Base-by-base conservation (phyloP, 92 coral and sea anemone species). In the Porites cylindrica region DNA sequence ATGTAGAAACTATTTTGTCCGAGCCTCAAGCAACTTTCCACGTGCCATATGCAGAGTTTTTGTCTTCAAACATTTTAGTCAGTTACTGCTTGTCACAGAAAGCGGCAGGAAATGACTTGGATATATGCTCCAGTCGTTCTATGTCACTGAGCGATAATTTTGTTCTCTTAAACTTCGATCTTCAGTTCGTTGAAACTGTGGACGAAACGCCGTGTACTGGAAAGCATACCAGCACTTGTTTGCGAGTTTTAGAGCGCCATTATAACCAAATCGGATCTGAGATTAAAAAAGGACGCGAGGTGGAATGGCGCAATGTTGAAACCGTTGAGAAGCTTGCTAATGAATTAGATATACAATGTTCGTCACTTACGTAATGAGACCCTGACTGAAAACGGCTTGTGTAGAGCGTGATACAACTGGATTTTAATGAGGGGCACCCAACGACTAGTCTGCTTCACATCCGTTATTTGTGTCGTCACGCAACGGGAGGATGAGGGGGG, bases 111-210 rank as follows among this genome's bases (percentile, higher is more conserved):
- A 38, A 38, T 38, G 4, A 3, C 47, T 38, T 38, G 47, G 47
- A 38, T 38, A 38, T 38, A 51, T 85, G 89, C 72, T 65, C 87
- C 52, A 82, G 51, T 52, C 77, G 50, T 54, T 23, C 82, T 17
- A 56, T 66, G 58, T 26, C 82, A 78, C 52, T 29, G 32, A 59
- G 26, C 77, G 24, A 23, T 56, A 70, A 20, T 69, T 32, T 82
- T 32, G 69, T 82, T 72, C 78, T 59, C 50, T 84, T 84, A n/a
- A 84, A 84, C 73, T 56, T 38, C 63, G 88, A 84, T 84, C 88
- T 84, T 23, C 82, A 10, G 26, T 7, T 17, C 74, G 47, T 38
- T 38, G 4, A 38, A 38, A 38, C 47, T 38, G 47, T 38, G 47
- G 47, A 38, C 47, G 47, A 88, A 81, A 58, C 82, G 21, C 81